Base-by-base conservation (phyloP, 2,797 vertebrate species). In the Periparus ater region DNA sequence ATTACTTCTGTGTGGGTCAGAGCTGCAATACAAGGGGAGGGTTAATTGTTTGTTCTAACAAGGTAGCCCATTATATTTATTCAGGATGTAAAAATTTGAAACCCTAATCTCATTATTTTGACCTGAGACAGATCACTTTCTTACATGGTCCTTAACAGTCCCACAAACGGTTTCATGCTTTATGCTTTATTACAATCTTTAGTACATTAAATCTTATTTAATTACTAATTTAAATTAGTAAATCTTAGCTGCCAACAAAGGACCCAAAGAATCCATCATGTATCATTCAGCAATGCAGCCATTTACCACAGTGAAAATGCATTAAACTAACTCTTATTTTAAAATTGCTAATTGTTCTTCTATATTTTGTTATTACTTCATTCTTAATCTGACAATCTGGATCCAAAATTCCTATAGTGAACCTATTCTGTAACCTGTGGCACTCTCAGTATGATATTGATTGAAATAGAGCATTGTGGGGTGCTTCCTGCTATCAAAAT, bases 351-450 rank as follows among this genome's bases (percentile, higher is more conserved):
- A 61, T 72, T 87, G 10, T 94, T 80, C 55, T 85, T 85, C 36
- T 88, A 0, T 85, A 67, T 86, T 94, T 93, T 45, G 19, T 80
- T 85, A 45, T 63, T 76, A 23, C 50, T 61, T 73, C 6, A 3
- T 60, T 90, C 60, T 86, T 91, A 88, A 90, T 86, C 83, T 61
- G 60, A 86, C 66, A n/a, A 89, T 81, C 91, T 88, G 57, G 62
- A 86, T 91, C 57, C 50, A 34, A 74, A 93, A 87, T 88, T 79
- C 67, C 23, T 53, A 1, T 65, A 79, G 47, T 26, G 19, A 62
- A 57, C 60, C 44, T 88, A 21, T 85, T 81, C 73, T 14, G 10
- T 80, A 82, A 76, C 50, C 34, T 80, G 42, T 92, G 77, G 16
- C 50, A 71, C 27, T 57, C 42, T 50, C 30, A 47, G 25, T 40